phyloP scores from a whole-genome alignment of 2,797 vertebrate genomes.

The Forpus xanthops region DNA sequence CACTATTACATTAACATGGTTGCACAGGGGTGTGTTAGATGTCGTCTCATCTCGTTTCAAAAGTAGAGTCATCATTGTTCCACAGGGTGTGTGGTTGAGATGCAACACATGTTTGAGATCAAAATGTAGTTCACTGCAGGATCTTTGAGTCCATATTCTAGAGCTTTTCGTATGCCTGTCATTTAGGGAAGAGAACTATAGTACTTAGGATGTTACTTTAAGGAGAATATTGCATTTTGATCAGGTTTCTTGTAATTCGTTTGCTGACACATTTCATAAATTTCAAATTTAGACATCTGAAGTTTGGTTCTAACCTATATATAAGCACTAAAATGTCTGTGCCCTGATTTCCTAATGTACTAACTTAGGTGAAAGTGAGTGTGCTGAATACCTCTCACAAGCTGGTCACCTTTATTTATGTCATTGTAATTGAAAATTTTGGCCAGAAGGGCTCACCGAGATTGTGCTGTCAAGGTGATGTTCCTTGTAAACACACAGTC shows the following conservation, averaged over 20 bases:
- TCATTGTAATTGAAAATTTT: background rate
- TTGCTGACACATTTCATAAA: background rate
- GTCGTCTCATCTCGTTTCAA: background rate
- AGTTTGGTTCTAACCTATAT: background rate
- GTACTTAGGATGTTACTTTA: background rate
- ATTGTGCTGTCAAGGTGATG: background rate
- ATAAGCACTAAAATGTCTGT: background rate
- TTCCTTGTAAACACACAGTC: background rate
- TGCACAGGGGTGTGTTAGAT: background rate
- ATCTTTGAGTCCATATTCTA: background rate
- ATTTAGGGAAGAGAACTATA: background rate
- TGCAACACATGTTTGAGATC: background rate
- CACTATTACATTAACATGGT: background rate
- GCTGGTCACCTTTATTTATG: background rate
- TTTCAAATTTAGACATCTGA: conserved; percentile 1
- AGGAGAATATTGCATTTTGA: background rate
- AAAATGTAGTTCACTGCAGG: background rate
- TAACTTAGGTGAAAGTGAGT: background rate
- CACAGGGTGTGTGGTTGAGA: background rate
- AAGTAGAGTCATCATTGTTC: background rate
- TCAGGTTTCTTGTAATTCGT: background rate
- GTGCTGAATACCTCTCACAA: background rate
- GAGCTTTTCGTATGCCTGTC: background rate
- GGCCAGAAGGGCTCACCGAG: background rate
- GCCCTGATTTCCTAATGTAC: background rate